Base-by-base conservation (phyloP, 2,113 vertebrate genomes). In the Empidonax alnorum region DNA sequence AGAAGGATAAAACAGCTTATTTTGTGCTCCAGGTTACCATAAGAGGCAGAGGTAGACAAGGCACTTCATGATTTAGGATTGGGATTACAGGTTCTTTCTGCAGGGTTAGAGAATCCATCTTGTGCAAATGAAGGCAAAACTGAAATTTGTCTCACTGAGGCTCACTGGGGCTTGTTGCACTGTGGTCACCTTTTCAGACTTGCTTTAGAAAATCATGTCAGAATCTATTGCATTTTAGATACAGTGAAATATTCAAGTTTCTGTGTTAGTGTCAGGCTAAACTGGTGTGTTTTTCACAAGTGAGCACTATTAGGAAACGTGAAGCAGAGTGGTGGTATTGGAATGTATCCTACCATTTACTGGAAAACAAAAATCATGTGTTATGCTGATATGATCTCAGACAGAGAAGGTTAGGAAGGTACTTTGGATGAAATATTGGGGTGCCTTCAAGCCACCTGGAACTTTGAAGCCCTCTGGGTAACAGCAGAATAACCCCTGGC, bases 291-390 rank as follows among this genome's bases (percentile, higher is more conserved):
- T 67, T 81, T 75, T 78, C 4, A 33, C 12, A 58, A 73, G 5
- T 39, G 7, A 84, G 12, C 15, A 24, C 7, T 35, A 15, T 25
- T 58, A 63, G n/a, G 14, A 71, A 69, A 74, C 22, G 2, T 12
- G 72, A 23, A 58, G 10, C 25, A n/a, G 9, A 9, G 11, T 65
- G 35, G 24, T 66, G 21, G 17, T 37, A 8, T 41, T 77, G 7
- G 28, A 61, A 21, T 44, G 5, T 37, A 37, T 49, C 19, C 23
- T 50, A 35, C 12, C 0, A 1, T 66, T 67, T 80, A n/a, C 0
- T 31, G 47, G 46, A 44, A 69, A 83, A 41, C 3, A 77, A 63
- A 77, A 84, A 27, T 59, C 10, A 8, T 14, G 3, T 12, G 6
- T 82, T 42, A 23, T 21, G 18, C 7, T 85, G 14, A 8, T 41